Percentiles rank a stretch among this genome's conserved stretches.
Evolutionary conservation across 2,113 vertebrate genomes (phyloP).

Genomic region (Cyprinodon brontotheroides): DNA sequence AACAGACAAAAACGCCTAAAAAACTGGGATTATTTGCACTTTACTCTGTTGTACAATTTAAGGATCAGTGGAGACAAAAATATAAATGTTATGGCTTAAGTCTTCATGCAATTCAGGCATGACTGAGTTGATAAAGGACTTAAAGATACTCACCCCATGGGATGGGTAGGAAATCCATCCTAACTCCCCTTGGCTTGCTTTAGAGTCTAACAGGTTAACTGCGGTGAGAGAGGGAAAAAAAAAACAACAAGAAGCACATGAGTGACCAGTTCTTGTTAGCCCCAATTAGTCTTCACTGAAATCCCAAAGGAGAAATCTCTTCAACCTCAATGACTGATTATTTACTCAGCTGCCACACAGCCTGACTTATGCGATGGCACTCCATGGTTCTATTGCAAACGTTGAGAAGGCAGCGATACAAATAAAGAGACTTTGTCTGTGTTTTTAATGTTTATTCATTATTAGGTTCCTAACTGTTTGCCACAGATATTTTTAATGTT

Average conservation of each 20-base stretch:
- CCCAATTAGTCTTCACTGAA: conserved; percentile 65
- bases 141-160: conserved; percentile 91
- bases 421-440: not conserved
- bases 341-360: conserved; percentile 80
- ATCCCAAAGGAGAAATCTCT: conserved; percentile 60
- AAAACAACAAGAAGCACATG: conserved; percentile 71
- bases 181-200: conserved; percentile 97
- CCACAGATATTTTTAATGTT: no score
- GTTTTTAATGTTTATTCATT: not conserved
- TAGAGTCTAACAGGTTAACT: conserved; percentile 99
- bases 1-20: conserved; percentile 41
- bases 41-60: conserved; percentile 49
- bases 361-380: conserved; percentile 16
- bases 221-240: conserved; percentile 67
- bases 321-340: conserved; percentile 60
- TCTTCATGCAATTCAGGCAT: conserved; percentile 12
- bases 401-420: not conserved
- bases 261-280: conserved; percentile 77
- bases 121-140: conserved; percentile 13
- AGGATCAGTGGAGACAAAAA: conserved; percentile 40
- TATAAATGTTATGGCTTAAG: conserved; percentile 28
- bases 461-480: not conserved
- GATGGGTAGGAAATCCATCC: conserved; percentile 98
- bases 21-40: conserved; percentile 69
- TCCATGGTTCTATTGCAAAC: conserved; percentile 2